phyloP scores from a whole-genome alignment of 2,797 vertebrate genomes.

The Ispidina picta region DNA sequence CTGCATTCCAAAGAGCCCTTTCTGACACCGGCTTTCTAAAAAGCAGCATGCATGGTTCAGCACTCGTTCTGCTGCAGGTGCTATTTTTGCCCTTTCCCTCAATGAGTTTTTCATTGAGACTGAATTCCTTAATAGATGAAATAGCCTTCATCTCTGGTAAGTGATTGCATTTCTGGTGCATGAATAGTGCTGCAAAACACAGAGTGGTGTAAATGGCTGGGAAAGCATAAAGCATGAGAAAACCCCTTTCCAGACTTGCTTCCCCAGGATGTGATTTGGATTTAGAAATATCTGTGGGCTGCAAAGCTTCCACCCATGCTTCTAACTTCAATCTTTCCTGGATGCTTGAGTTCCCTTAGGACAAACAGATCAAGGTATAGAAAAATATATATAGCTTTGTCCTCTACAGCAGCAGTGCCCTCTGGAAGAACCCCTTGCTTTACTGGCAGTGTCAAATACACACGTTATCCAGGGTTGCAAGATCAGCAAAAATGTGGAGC shows the following conservation, averaged over 20 bases:
- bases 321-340: slow-evolving; percentile 37
- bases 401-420: slow-evolving; percentile 46
- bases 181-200: not conserved
- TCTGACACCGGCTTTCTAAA: not conserved
- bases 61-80: not conserved
- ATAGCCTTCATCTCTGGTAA: slow-evolving; percentile 21
- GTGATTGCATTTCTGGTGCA: slow-evolving; percentile 14
- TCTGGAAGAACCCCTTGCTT: slow-evolving; percentile 54
- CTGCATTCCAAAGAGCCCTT: not conserved
- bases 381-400: slow-evolving; percentile 42
- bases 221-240: slow-evolving; percentile 50
- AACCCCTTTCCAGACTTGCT: slow-evolving; percentile 44
- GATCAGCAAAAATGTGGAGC: slow-evolving; percentile 48
- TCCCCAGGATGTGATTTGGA: slow-evolving; percentile 62
- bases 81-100: not conserved
- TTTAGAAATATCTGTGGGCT: slow-evolving; percentile 57
- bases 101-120: not conserved
- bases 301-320: slow-evolving; percentile 47
- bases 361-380: slow-evolving; percentile 27
- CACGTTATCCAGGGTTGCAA: slow-evolving; percentile 19
- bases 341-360: slow-evolving; percentile 27
- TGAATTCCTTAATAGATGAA: slow-evolving; percentile 32
- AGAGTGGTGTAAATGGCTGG: not conserved
- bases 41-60: not conserved
- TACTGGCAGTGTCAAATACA: slow-evolving; percentile 46